Evolutionary conservation across 2,888 invertebrate species (phyloP), one percentile per base, ranked within the genome.

Genomic region (Zonitis immaculata): DNA sequence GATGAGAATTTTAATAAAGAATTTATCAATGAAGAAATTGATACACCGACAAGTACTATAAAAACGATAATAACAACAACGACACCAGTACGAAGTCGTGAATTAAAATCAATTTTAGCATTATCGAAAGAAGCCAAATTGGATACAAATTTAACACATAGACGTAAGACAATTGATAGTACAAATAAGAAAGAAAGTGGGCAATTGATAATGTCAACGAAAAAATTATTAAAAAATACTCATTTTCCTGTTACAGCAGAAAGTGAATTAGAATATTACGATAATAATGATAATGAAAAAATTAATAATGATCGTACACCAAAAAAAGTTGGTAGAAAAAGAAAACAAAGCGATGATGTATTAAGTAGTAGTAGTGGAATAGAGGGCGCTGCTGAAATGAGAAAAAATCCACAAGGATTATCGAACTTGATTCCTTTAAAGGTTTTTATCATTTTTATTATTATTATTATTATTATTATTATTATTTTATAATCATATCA

Each of bases 121-220:
- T 81, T 86, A 11, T 83, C 85, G 20, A 85, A 82, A 68, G 85
- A 86, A 66, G 86, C 87, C 0, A 84, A 86, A 67, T 81, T 87
- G 30, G 74, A 76, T 30, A 69, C 79, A 44, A 82, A 82, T 49
- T 73, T 73, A 20, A 50, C 52, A 25, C 77, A 75, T 57, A 73
- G 78, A 49, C 77, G 77, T 59, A 81, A 79, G 64, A 70, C 70
- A 46, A 69, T 78, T 22, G 64, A 76, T 44, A 44, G 14, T 14
- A 30, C 49, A 14, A 32, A 9, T 7, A 51, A 50, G 42, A 48
- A 11, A 43, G 49, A 52, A 42, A 25, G 25, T 14, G 30, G 35
- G 18, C 28, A 47, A 12, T 12, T 11, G 12, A 47, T n/a, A 47
- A 47, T 22, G 22, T 39, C 47, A 14, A 30, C 50, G 14, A 54